These are phyloP conservation scores for Archocentrus centrarchus DNA, from an alignment of 2,113 vertebrate genomes.

Conservation along the genomic window DNA sequence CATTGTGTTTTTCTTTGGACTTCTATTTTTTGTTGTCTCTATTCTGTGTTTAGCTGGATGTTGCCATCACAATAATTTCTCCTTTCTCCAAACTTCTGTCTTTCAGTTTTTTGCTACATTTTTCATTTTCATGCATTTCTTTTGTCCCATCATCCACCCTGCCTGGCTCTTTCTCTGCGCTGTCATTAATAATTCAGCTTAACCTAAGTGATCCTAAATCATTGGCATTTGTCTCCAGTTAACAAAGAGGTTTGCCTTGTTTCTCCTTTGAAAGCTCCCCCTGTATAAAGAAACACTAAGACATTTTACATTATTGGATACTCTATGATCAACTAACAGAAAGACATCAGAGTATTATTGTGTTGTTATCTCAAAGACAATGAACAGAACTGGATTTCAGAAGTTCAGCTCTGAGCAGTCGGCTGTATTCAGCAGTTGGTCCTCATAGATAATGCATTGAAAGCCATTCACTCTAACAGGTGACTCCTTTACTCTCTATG, in stretches of 20 bases:
- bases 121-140: neutral
- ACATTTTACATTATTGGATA: neutral
- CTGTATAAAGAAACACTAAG: neutral
- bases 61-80: neutral
- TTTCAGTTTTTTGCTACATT: neutral
- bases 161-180: neutral
- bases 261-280: neutral
- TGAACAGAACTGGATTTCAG: slow-evolving; percentile 1
- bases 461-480: slow-evolving; percentile 57
- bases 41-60: neutral
- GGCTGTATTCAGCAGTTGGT: slow-evolving; percentile 48
- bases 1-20: neutral
- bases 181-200: slow-evolving; percentile 55
- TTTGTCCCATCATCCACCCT: neutral
- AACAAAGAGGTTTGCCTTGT: neutral
- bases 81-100: neutral
- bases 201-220: slow-evolving; percentile 41
- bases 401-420: slow-evolving; percentile 20
- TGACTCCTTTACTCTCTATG: slow-evolving; percentile 36
- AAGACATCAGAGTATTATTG: neutral
- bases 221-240: neutral
- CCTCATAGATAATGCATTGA: slow-evolving; percentile 68
- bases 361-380: neutral
- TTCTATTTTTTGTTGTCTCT: neutral
- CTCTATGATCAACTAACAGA: neutral